Base-by-base conservation (phyloP, 2,888 invertebrate genomes). In the Xestia ashworthii region DNA sequence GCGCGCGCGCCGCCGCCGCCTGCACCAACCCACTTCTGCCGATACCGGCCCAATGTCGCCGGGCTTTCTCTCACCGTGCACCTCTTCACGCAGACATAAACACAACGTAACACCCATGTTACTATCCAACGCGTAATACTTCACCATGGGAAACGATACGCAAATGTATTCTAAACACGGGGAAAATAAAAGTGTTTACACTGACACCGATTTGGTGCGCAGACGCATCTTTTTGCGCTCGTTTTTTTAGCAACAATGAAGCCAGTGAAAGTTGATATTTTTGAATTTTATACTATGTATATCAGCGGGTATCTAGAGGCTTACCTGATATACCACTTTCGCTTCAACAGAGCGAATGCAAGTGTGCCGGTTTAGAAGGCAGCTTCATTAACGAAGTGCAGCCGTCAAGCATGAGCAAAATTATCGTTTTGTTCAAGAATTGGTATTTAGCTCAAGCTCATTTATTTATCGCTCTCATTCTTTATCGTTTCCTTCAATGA, bases 21-120 rank as follows among this genome's bases (percentile, higher is more conserved):
- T 92, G 93, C 93, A 93, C 91, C 94, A 95, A 94, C 95, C 95
- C 93, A 95, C 95, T 95, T 95, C 92, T 88, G 87, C 85, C 87
- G 89, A 91, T 92, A 92, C 90, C 90, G 91, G 90, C 91, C 91
- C 94, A 95, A 95, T 95, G 94, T 94, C 94, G 93, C 89, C 88
- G 89, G 91, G 94, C 95, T 95, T 94, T 94, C 94, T 94, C 90
- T 88, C 80, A 85, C 92, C 90, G 78, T 86, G 87, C 69, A 72
- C 76, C 71, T 78, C 86, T 84, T 86, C 84, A 87, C 78, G 78
- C 81, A 83, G 80, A 84, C 84, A 88, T 83, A 86, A 88, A 87
- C 84, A 85, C 76, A 82, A 81, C 87, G 86, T 86, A 85, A 89
- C 81, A 76, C 76, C 46, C 50, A 76, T 74, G 81, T 86, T 80